Percentiles rank a stretch among this genome's conserved stretches.
Evolutionary conservation across 2,888 invertebrate species (phyloP).

Genomic region (Petrolisthes cinctipes): DNA sequence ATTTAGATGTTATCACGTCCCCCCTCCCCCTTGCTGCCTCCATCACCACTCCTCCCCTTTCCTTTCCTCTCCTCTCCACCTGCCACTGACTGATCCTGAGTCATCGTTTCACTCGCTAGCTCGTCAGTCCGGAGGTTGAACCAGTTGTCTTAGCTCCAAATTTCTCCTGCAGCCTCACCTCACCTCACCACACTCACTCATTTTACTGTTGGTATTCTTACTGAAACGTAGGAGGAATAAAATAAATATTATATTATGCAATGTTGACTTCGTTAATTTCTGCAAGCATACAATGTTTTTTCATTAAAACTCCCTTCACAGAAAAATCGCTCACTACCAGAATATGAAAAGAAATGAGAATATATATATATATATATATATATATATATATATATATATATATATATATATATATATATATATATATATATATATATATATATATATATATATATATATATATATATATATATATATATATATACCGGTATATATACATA

Average conservation of each 20-base stretch:
- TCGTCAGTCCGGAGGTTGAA: constrained; percentile 8
- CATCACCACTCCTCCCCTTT: not conserved
- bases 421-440: too few relatives aligned
- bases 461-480: not conserved
- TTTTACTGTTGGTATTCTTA: too few relatives aligned
- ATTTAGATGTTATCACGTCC: constrained; percentile 8
- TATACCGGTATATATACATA: too few relatives aligned
- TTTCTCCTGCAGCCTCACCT: not conserved
- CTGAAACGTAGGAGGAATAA: too few relatives aligned
- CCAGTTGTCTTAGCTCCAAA: not conserved
- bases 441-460: not conserved
- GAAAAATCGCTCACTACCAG: too few relatives aligned
- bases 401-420: not conserved
- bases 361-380: not conserved
- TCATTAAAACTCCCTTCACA: too few relatives aligned
- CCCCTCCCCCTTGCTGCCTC: not conserved
- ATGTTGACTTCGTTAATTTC: too few relatives aligned
- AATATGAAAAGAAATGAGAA: not conserved
- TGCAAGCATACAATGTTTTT: too few relatives aligned
- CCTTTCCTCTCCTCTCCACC: not conserved
- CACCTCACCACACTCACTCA: not conserved
- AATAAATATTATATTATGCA: too few relatives aligned
- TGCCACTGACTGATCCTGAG: constrained; percentile 3
- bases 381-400: too few relatives aligned
- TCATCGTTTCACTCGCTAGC: constrained; percentile 11